A percentile compares a stretch with the other conserved stretches of the same genome.
Conservation (phyloP, 2,113 vertebrate species). For the Capreolus pygargus region DNA sequence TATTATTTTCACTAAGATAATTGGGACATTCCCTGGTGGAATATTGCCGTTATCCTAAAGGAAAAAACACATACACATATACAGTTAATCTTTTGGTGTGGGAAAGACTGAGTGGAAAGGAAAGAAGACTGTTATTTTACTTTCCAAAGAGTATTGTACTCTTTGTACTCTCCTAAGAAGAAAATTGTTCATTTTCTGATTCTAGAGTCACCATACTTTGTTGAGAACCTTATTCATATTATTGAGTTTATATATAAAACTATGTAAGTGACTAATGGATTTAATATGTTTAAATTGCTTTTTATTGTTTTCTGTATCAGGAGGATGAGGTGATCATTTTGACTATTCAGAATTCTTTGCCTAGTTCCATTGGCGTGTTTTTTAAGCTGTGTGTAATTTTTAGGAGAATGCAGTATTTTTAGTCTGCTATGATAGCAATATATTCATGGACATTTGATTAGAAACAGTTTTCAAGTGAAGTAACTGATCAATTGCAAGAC, state of each 20-base stretch:
- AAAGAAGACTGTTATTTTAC: background rate
- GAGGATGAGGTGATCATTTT: conserved; percentile 95
- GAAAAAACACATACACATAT: background rate
- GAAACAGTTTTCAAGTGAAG: conserved; percentile 45
- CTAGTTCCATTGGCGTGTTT: conserved; percentile 76
- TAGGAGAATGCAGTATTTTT: conserved; percentile 80
- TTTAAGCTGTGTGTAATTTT: conserved; percentile 80
- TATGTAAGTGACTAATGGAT: conserved; percentile 64
- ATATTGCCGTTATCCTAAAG: background rate
- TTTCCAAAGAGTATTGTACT: background rate
- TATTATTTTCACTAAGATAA: background rate
- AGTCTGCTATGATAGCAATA: conserved; percentile 51
- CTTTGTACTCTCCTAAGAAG: background rate
- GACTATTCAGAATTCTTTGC: conserved; percentile 75
- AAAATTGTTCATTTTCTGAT: background rate
- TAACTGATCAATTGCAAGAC: conserved; percentile 44
- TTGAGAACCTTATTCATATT: conserved; percentile 19
- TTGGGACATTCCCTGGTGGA: background rate
- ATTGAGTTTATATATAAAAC: conserved; percentile 40
- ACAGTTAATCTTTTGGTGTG: background rate
- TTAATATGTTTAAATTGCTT: conserved; percentile 83
- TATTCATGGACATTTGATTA: conserved; percentile 50
- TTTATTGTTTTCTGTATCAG: conserved; percentile 88
- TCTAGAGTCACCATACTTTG: background rate
- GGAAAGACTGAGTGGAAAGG: background rate